Conservation (phyloP, 2,888 invertebrate genomes). For the Hedya salicella region DNA sequence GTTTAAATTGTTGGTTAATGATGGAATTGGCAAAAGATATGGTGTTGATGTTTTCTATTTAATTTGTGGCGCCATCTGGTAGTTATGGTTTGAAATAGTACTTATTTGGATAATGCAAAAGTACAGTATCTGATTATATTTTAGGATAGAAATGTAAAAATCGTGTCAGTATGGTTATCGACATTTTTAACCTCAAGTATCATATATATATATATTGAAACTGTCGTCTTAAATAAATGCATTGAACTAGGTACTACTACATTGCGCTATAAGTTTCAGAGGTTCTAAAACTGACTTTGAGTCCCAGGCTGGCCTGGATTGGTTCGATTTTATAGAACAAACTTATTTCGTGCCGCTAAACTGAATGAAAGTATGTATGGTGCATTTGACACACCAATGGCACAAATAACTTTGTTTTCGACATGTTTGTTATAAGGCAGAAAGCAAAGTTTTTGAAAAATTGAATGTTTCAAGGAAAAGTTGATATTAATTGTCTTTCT, state of each 20-base stretch:
- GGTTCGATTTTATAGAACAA: not conserved
- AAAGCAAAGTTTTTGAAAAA: constrained; percentile 5
- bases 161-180: not conserved
- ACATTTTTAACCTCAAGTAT: too few relatives aligned
- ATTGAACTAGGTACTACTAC: not conserved
- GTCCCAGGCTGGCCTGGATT: constrained; percentile 20
- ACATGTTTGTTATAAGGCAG: constrained; percentile 8
- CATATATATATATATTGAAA: too few relatives aligned
- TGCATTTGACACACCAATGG: not conserved
- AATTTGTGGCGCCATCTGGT: not conserved
- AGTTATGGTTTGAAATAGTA: constrained; percentile 3
- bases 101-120: not conserved
- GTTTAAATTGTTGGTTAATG: constrained; percentile 46
- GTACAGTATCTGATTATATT: too few relatives aligned
- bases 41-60: constrained; percentile 10
- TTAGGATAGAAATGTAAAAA: too few relatives aligned
- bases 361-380: not conserved
- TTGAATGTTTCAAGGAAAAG: constrained; percentile 36
- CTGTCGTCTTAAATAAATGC: too few relatives aligned
- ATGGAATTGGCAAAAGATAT: constrained; percentile 1
- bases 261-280: not conserved
- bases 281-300: not conserved
- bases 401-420: constrained; percentile 13
- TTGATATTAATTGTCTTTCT: constrained; percentile 40
- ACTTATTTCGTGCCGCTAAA: constrained; percentile 19